A percentile compares a stretch with the other conserved stretches of the same genome.
These are phyloP conservation scores for Dinoponera quadriceps DNA, from an alignment of 1,140 invertebrate species.

Conservation along the genomic window DNA sequence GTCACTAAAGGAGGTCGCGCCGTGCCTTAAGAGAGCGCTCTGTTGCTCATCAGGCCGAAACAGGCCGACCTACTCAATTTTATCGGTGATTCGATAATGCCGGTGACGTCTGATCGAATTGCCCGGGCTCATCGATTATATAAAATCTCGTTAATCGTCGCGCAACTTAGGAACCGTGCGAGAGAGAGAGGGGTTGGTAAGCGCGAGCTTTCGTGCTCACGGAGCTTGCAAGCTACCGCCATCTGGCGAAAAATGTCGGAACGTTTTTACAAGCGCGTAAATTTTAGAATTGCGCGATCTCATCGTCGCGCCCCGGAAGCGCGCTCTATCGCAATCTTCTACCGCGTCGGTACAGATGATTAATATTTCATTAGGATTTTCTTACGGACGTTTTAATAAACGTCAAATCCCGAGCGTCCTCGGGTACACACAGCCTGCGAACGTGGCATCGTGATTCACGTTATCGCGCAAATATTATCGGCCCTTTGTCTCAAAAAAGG, in stretches of 20 bases:
- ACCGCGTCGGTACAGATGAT: neutral
- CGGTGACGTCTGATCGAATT: neutral
- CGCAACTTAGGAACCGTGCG: neutral
- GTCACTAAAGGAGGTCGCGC: conserved; percentile 45
- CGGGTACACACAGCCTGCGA: no score
- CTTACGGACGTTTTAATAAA: no score
- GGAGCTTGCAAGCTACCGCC: conserved; percentile 67
- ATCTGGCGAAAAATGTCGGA: conserved; percentile 65
- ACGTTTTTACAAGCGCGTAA: conserved; percentile 62
- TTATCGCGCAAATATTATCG: no score
- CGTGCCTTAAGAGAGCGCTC: conserved; percentile 3
- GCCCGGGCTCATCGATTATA: conserved; percentile 39
- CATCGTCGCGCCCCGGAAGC: neutral
- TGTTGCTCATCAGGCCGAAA: conserved; percentile 6
- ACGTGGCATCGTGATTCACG: no score
- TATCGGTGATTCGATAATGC: neutral
- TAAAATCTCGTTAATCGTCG: conserved; percentile 46
- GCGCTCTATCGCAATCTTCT: neutral
- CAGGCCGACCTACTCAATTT: conserved; percentile 22
- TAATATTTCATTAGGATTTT: neutral
- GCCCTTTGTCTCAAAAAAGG: no score
- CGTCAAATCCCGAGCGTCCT: no score
- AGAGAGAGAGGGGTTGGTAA: conserved; percentile 38
- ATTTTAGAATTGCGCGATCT: conserved; percentile 6
- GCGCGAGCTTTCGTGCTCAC: conserved; percentile 22